Percentiles rank a stretch among this genome's conserved stretches.
Evolutionary conservation across 2,888 invertebrate genomes (phyloP).

Genomic region (Drosophila fulvimacula): DNA sequence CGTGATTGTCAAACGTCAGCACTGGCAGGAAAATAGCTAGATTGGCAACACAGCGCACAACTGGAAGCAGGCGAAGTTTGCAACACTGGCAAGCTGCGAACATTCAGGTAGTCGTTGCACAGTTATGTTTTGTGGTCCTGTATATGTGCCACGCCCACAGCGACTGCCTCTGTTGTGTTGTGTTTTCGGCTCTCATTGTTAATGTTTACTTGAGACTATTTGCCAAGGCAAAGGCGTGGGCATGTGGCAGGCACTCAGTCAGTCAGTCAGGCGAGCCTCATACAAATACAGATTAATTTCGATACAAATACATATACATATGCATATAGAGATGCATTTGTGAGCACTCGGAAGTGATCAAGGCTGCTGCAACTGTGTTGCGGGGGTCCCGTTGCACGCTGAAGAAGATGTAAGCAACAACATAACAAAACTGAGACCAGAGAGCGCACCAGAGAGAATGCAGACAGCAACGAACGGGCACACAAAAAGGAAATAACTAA

Average conservation of each 20-base stretch:
- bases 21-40: too few relatives aligned
- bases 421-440: background rate
- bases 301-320: background rate
- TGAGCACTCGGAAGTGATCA: slow-evolving; percentile 14
- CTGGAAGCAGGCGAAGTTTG: background rate
- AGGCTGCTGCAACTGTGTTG: background rate
- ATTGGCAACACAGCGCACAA: too few relatives aligned
- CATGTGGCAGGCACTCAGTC: background rate
- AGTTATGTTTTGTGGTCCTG: slow-evolving; percentile 33
- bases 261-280: slow-evolving; percentile 3
- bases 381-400: too few relatives aligned
- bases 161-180: slow-evolving; percentile 28
- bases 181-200: slow-evolving; percentile 29
- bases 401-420: too few relatives aligned
- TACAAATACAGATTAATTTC: slow-evolving; percentile 7
- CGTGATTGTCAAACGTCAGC: too few relatives aligned
- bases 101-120: slow-evolving; percentile 39
- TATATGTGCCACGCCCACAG: slow-evolving; percentile 28
- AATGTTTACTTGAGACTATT: slow-evolving; percentile 15
- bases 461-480: slow-evolving; percentile 55
- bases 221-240: slow-evolving; percentile 28
- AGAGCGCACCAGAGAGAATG: slow-evolving; percentile 15
- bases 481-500: slow-evolving; percentile 78
- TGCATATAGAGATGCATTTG: slow-evolving; percentile 16
- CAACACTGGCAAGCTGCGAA: slow-evolving; percentile 20